Conservation (phyloP, 1,140 invertebrate species). For the Wiebesia pumilae region DNA sequence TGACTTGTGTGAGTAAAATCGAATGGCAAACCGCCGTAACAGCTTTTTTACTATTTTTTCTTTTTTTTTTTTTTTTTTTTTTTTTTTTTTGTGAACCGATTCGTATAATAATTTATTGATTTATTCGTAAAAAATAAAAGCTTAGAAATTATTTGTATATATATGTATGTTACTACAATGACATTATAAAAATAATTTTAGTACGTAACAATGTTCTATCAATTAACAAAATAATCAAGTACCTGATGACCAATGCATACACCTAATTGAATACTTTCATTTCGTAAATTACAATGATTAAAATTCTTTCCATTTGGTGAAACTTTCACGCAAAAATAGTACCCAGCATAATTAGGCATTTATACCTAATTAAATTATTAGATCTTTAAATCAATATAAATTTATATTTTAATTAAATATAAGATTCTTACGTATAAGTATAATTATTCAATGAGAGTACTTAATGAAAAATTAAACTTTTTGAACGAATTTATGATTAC, state of each 20-base stretch:
- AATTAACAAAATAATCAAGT: slow-evolving; percentile 1
- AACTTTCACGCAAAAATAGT: not conserved
- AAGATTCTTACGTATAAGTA: slow-evolving; percentile 4
- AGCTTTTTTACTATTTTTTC: slow-evolving; percentile 24
- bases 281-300: not conserved
- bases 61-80: not conserved
- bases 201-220: not conserved
- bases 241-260: not conserved
- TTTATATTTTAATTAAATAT: slow-evolving; percentile 15
- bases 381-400: slow-evolving; percentile 18
- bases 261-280: not conserved
- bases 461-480: slow-evolving; percentile 21
- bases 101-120: not conserved
- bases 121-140: not conserved
- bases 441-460: slow-evolving; percentile 28
- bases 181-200: not conserved
- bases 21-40: slow-evolving; percentile 39
- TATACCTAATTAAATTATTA: slow-evolving; percentile 20
- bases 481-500: not conserved
- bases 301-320: slow-evolving; percentile 41
- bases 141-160: not conserved
- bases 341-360: not conserved
- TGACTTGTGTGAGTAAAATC: slow-evolving; percentile 1
- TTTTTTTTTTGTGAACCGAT: not conserved
- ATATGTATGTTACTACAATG: not conserved